Base-by-base conservation (phyloP, 2,888 invertebrate genomes). In the Eristalis pertinax region DNA sequence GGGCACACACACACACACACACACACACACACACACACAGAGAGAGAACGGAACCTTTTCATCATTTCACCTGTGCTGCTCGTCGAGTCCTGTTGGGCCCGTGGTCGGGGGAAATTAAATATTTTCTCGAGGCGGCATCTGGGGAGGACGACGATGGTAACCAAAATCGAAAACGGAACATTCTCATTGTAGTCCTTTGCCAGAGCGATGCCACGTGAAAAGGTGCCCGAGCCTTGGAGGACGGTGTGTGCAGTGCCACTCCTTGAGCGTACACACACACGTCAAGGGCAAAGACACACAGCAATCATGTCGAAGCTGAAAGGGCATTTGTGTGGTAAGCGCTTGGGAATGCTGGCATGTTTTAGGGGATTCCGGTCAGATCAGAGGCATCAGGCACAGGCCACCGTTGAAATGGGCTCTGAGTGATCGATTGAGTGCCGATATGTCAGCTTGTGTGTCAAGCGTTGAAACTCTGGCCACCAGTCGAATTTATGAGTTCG, bases 41-140 rank as follows among this genome's bases (percentile, higher is more conserved):
- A 29, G 29, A 2, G 8, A n/a, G 19, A n/a, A 5, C 5, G 5
- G 50, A n/a, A 4, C 19, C 50, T 50, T 50, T 50, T 50, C 43
- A n/a, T 50, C n/a, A 19, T n/a, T 50, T 50, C 50, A 43, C 43
- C 43, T 43, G 43, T n/a, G 43, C 4, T n/a, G 15, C 15, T 4
- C 41, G 41, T 15, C 41, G 41, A 15, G 41, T 32, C 32, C 32
- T 32, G 32, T 35, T 13, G 50, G 19, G 7, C 19, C 8, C 19
- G 19, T 35, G 67, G 65, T 68, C 38, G 62, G 13, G 67, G 56
- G 56, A 74, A 81, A 81, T 81, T 70, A 65, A 81, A 81, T 75
- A 60, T 81, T 81, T 75, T 41, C 64, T n/a, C 41, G 29, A 64
- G 75, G 22, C 50, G 50, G 50, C 50, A 38, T 19, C 24, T 26